Evolutionary conservation across 2,113 vertebrate genomes (phyloP), one percentile per base, ranked within the genome.

Genomic region (Megaptera novaeangliae): DNA sequence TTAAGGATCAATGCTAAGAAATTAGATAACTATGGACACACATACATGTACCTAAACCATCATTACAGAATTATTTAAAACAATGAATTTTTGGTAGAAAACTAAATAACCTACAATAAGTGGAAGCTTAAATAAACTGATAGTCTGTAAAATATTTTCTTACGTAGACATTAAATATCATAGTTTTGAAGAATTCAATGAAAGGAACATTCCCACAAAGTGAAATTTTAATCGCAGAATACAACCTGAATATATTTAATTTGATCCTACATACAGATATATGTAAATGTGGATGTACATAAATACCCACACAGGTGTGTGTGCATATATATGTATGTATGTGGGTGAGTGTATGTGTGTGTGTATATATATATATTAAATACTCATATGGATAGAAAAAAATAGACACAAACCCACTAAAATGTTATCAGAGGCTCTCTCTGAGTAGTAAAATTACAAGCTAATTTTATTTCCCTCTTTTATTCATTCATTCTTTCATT

Each of bases 391-490:
- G 23, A 49, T 72, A 69, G 49, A 80, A 68, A 92, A 92, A 94
- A 87, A 78, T 12, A 85, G 55, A 66, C 3, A 18, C 6, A 27
- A 59, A 91, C 52, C 39, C 8, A 55, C 15, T 1, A 63, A 59
- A 83, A 81, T 77, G 5, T 66, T 55, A 85, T 41, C 57, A 59
- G 68, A 94, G 8, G 17, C n/a, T 85, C 34, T 68, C 27, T 72
- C 23, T 41, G 29, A 39, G 59, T 41, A 20, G 36, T 59, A 1
- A 71, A 96, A 88, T 52, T 85, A 39, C 10, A 66, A 72, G 44
- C 4, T 71, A 20, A 46, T 95, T 97, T 92, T 63, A 61, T 81
- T 96, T 93, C 46, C 11, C 1, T 91, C 20, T 85, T 81, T 46
- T 49, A 34, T 86, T 69, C 7, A 75, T 46, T 44, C 20, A 55